Conservation (phyloP, 2,797 vertebrate species). For the Halcyon badia region DNA sequence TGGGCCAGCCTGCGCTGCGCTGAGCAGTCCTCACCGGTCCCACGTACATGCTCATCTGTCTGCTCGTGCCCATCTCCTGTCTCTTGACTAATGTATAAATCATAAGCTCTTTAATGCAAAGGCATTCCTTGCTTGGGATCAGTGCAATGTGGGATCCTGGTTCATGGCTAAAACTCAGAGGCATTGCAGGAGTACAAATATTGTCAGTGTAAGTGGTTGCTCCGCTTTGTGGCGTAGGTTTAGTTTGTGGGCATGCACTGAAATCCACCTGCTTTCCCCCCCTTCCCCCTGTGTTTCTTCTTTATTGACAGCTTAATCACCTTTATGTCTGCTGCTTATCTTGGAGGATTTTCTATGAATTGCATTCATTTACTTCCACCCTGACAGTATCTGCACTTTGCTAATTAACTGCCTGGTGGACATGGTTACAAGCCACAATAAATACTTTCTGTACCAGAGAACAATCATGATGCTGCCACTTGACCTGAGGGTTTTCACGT, state of each 20-base stretch:
- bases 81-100: constrained; percentile 39
- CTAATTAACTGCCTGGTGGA: constrained; percentile 59
- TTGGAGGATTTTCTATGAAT: constrained; percentile 56
- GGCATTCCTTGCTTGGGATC: not conserved
- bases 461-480: constrained; percentile 10
- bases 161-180: not conserved
- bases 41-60: not conserved
- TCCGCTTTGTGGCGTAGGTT: not conserved
- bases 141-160: not conserved
- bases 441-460: constrained; percentile 26
- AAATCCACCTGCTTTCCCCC: constrained; percentile 3
- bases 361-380: constrained; percentile 1
- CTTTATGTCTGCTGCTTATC: constrained; percentile 48
- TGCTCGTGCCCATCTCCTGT: not conserved
- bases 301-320: constrained; percentile 64
- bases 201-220: not conserved
- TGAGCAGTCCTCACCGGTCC: not conserved
- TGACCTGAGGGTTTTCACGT: constrained; percentile 23
- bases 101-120: constrained; percentile 26
- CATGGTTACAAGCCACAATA: constrained; percentile 36
- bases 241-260: not conserved
- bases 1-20: not conserved
- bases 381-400: not conserved
- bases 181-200: not conserved
- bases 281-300: not conserved